Evolutionary conservation across 2,888 invertebrate species (phyloP).

Genomic region (Osedax frankpressi): DNA sequence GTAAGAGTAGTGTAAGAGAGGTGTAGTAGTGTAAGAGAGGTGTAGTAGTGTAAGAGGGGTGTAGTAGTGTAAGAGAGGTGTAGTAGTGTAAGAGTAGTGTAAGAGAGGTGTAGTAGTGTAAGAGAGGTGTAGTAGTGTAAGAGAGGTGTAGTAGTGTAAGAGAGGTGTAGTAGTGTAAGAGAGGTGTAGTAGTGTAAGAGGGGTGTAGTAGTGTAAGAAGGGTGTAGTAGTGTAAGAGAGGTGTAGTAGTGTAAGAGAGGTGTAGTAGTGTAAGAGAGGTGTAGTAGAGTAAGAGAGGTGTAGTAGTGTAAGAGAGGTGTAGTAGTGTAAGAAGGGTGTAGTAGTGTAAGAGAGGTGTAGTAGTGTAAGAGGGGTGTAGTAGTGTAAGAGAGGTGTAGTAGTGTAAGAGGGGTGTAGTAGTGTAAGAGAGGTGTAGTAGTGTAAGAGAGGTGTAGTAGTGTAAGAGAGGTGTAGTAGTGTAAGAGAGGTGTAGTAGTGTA

Average conservation of each 20-base stretch:
- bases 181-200: background rate
- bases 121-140: background rate
- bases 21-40: too few species aligned
- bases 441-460: background rate
- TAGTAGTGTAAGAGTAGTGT: background rate
- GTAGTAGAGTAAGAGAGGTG: constrained; percentile 48
- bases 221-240: background rate
- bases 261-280: constrained; percentile 57
- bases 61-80: background rate
- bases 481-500: constrained; percentile 54
- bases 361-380: constrained; percentile 36
- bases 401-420: background rate
- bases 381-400: background rate
- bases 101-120: background rate
- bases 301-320: background rate
- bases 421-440: too few species aligned
- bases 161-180: too few species aligned
- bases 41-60: background rate
- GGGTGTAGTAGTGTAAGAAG: background rate
- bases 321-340: background rate
- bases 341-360: constrained; percentile 62
- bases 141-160: too few species aligned
- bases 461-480: background rate
- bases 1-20: background rate
- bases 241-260: background rate